Conservation (phyloP, 2,888 invertebrate species). For the Augiades crinisus region DNA sequence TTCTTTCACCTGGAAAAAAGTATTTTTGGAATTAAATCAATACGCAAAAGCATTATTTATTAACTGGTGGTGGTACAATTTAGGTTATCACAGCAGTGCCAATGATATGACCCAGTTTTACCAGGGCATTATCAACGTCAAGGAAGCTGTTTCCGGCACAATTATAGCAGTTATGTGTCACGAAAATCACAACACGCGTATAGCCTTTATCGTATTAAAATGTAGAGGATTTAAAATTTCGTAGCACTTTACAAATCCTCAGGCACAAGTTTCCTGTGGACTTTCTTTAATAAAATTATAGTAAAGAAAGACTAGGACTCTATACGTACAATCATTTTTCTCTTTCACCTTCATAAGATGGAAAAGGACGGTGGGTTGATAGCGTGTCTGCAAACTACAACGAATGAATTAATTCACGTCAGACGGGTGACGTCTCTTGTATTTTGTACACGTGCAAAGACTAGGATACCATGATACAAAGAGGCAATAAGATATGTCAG, state of each 20-base stretch:
- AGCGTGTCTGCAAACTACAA: neutral
- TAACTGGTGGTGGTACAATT: too few relatives aligned
- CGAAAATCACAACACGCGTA: neutral
- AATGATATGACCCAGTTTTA: slow-evolving; percentile 66
- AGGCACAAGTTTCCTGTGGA: too few relatives aligned
- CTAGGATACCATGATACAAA: slow-evolving; percentile 49
- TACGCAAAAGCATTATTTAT: slow-evolving; percentile 18
- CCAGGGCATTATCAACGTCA: slow-evolving; percentile 57
- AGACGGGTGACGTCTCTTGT: slow-evolving; percentile 50
- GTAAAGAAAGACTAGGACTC: too few relatives aligned
- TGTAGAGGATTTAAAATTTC: too few relatives aligned
- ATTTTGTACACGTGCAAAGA: slow-evolving; percentile 46
- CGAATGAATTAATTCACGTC: slow-evolving; percentile 50
- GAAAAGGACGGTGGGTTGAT: neutral
- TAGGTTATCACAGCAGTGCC: slow-evolving; percentile 49
- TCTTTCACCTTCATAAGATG: neutral
- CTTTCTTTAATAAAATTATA: too few relatives aligned
- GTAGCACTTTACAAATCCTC: too few relatives aligned
- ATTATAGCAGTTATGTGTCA: slow-evolving; percentile 7
- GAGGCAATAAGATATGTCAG: neutral
- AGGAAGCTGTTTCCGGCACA: slow-evolving; percentile 50
- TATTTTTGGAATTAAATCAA: neutral
- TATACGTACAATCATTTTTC: too few relatives aligned
- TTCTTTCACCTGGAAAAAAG: slow-evolving; percentile 56
- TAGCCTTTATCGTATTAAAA: too few relatives aligned